Base-by-base conservation (phyloP, 2,797 vertebrate genomes). In the Podarcis siculus region DNA sequence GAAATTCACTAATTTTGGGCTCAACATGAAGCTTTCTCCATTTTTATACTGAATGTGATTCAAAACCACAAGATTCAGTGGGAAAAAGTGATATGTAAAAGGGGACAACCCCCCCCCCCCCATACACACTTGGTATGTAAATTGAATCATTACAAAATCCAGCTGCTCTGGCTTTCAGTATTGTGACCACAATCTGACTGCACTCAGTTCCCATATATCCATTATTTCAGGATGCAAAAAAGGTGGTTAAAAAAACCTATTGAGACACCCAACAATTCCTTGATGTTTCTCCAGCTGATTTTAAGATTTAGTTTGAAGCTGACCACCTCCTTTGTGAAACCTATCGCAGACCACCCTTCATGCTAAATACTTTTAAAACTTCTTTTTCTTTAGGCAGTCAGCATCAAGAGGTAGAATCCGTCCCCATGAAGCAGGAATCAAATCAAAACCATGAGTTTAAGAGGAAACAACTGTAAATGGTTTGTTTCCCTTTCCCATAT, bases 41-140 rank as follows among this genome's bases (percentile, higher is more conserved):
- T 92, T 94, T 88, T 94, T 87, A 94, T 92, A 91, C 85, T 92
- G 91, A 79, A 91, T 1, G 75, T 96, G 95, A 96, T 89, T 96
- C 90, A 95, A 30, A 86, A 80, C 84, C 89, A 71, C 73, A 91
- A 92, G 92, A 93, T 80, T 49, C 90, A 86, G 86, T 82, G 37
- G 49, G 61, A 69, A 90, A 69, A 61, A 0, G 21, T 87, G 76
- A 78, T 39, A 61, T 2, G 21, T 27, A 84, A 86, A 88, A 84
- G 81, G 72, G 85, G 88, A 69, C 12, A 37, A 37, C 37, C 37
- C 37, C 37, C 1, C 39, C 42, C 42, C 42, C 42, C 42, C 80
- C 32, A 6, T 23, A 55, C 67, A 27, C 7, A 86, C 17, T 79
- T 10, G 49, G 66, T n/a, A 88, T 87, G 10, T 0, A 32, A 91